Evolutionary conservation across 2,797 vertebrate genomes (phyloP), one percentile per base, ranked within the genome.

Genomic region (Phrynocephalus forsythii): DNA sequence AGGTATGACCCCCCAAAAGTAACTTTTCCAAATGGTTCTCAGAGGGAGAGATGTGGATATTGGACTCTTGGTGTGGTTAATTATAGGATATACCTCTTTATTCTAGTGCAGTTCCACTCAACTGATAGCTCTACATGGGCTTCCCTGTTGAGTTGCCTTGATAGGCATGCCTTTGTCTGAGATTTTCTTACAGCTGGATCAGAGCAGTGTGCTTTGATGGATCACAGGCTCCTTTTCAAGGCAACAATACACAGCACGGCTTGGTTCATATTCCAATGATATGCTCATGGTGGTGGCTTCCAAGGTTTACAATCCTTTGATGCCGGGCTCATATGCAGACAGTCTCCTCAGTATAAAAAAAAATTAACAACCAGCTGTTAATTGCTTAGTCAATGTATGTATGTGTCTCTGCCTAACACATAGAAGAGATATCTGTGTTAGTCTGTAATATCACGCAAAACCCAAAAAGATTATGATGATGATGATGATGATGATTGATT

Each of bases 251-350:
- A 20, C 86, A 87, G 63, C 8, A 0, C 1, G 48, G 0, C 33
- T 78, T 77, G 89, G 89, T 80, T 76, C 81, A n/a, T 18, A 67
- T 76, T 60, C 63, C 30, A 81, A 24, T 84, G 38, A 50, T 72
- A 8, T 26, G 4, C 1, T 88, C 28, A 0, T 24, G 13, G 66
- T 63, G 79, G 82, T 28, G 79, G n/a, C 73, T 90, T 72, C 50
- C 66, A 6, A 0, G 1, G 4, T 5, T 78, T 9, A 0, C 9
- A 33, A 24, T 22, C 38, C 13, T 78, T 90, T 66, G 24, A 71
- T 85, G 3, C 0, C n/a, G 2, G 77, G 77, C 69, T 20, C n/a
- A 38, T 77, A n/a, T 13, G 24, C 66, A 82, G 63, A 67, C 68
- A 88, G 0, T 67, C n/a, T 0, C 6, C 60, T 52, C 2, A 9